phyloP scores from a whole-genome alignment of 2,797 vertebrate genomes.

The Clarias platycephalus region DNA sequence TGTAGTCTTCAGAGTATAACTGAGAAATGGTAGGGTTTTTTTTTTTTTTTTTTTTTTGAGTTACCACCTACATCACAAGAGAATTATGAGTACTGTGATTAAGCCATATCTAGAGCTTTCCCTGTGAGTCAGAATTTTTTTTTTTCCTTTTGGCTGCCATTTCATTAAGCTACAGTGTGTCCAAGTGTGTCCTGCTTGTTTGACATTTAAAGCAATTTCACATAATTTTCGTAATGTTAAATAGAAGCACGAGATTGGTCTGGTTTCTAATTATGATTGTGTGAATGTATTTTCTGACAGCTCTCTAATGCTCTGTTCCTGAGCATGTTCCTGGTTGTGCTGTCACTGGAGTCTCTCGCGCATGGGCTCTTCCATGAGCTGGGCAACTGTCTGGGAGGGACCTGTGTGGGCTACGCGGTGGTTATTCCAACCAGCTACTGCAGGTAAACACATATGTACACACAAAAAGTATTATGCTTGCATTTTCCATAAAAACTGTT shows the following conservation, averaged over 20 bases:
- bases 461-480: background rate
- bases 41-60: background rate
- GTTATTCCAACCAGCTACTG: constrained; percentile 92
- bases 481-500: too few relatives aligned
- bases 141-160: background rate
- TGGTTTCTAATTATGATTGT: background rate
- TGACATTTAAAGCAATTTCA: background rate
- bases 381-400: constrained; percentile 93
- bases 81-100: background rate
- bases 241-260: background rate
- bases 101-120: background rate
- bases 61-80: background rate
- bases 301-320: constrained; percentile 86
- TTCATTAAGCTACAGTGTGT: background rate
- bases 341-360: constrained; percentile 92
- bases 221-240: background rate
- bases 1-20: background rate
- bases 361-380: constrained; percentile 92
- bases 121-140: background rate
- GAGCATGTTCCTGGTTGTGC: constrained; percentile 87
- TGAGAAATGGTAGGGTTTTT: background rate
- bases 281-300: constrained; percentile 64
- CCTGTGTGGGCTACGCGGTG: constrained; percentile 93
- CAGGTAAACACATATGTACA: constrained; percentile 75
- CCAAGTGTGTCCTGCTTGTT: background rate